Evolutionary conservation across 1,140 invertebrate genomes (phyloP).

Genomic region (Sipha flava): DNA sequence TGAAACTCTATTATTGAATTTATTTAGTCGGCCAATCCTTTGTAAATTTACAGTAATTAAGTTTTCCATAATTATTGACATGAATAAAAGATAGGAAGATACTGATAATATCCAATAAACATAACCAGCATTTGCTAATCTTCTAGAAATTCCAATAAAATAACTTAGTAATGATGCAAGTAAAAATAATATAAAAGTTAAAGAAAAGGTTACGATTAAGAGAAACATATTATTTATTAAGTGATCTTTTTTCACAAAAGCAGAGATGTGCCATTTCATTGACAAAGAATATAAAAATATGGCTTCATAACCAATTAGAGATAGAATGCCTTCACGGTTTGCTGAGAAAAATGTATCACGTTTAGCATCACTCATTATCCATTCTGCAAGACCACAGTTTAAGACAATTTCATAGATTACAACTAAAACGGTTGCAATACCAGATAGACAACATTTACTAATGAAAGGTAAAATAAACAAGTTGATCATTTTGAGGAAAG

Average conservation of each 20-base stretch:
- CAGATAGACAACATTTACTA: constrained; percentile 45
- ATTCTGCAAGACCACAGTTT: constrained; percentile 54
- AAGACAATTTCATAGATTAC: constrained; percentile 62
- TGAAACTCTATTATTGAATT: constrained; percentile 21
- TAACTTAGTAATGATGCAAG: constrained; percentile 46
- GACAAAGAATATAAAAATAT: constrained; percentile 68
- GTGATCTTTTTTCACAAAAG: constrained; percentile 38
- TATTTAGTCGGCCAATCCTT: neutral
- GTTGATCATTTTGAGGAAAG: constrained; percentile 66
- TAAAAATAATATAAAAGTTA: constrained; percentile 47
- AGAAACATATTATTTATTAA: constrained; percentile 40
- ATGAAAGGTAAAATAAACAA: constrained; percentile 50
- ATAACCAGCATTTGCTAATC: constrained; percentile 69
- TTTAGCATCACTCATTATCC: constrained; percentile 56
- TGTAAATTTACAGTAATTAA: constrained; percentile 1
- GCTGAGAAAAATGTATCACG: constrained; percentile 60
- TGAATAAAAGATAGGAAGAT: constrained; percentile 39
- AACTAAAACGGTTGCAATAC: constrained; percentile 50
- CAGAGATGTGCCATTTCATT: constrained; percentile 54
- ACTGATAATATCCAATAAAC: constrained; percentile 61
- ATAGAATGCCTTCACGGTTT: constrained; percentile 84
- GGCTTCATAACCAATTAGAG: constrained; percentile 70
- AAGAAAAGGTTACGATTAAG: constrained; percentile 42
- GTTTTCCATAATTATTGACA: constrained; percentile 36
- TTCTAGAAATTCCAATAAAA: constrained; percentile 53